Base-by-base conservation (phyloP, 2,797 vertebrate genomes). In the Chromobotia macracanthus region DNA sequence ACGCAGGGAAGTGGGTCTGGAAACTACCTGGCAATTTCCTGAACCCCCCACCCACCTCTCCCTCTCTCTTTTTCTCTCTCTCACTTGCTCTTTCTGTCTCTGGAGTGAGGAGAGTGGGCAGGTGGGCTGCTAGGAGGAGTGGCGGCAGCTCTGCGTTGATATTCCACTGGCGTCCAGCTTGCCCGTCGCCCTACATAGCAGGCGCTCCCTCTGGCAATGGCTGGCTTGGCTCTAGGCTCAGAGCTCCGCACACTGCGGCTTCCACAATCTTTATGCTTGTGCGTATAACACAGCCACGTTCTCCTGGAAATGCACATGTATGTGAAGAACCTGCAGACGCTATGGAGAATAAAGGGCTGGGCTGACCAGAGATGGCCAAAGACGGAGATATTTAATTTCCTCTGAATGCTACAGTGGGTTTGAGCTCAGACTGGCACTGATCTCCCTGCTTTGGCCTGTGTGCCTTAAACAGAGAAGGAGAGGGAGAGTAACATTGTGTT, bases 11-110 rank as follows among this genome's bases (percentile, higher is more conserved):
- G 92, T 92, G 93, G 93, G 92, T 93, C 93, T 94, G 90, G 91
- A 94, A 92, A 93, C 92, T 94, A 93, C 92, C 93, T 94, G 93
- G 91, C 92, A 93, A 92, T 93, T 94, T 94, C 92, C 90, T 90
- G 86, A 80, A 82, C 60, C 82, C 80, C 78, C 63, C 82, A 75
- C 80, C 46, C 21, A 53, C 66, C 69, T 31, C 65, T 75, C 77
- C 25, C 67, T 70, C 82, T 77, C 55, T 82, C 84, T 86, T 73
- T 82, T 84, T 87, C 79, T 61, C 67, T 60, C 61, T 77, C 67
- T 51, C 70, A 69, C 60, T 82, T 86, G 84, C 74, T 82, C 77
- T 84, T 61, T 78, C 68, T 66, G 44, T 82, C 72, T 77, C 91
- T 93, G 91, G 91, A 92, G 91, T 89, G 89, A 69, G 66, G 77